Evolutionary conservation across 2,797 vertebrate genomes (phyloP), one percentile per base, ranked within the genome.

Genomic region (Cygnus olor): DNA sequence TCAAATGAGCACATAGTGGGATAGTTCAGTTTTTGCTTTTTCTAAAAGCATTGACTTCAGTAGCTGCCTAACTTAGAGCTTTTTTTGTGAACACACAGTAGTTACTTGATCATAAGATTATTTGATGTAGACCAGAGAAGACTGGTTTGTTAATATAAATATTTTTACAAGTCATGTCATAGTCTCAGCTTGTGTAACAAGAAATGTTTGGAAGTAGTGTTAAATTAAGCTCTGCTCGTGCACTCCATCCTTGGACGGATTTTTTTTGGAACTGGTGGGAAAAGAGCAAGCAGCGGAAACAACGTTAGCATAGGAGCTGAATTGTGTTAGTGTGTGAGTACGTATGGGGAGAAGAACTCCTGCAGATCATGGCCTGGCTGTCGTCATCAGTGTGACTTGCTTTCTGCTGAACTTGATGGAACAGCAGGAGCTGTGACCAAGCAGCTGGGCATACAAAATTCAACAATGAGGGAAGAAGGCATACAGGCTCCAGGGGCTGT

Each of bases 1-100:
- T 11, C 4, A 13, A 1, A 1, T 0, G 1, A 19, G 2, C 2
- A 6, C 1, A 12, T 1, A 18, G 30, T 5, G 8, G 2, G 7
- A 11, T 10, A 1, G 3, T 21, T 58, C 20, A 9, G 3, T 3
- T 66, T 8, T 6, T n/a, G 20, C 2, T 0, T 40, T 45, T 57
- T 27, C 8, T 4, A 32, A 5, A 2, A 20, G 6, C 5, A 2
- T 0, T 1, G 7, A 12, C 5, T 22, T 27, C 4, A 20, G 11
- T 19, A n/a, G 15, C 8, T 25, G 17, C 13, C 38, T 18, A 28
- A 9, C 7, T 57, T 10, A 45, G 4, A 18, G 10, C 13, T 40
- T 42, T 42, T 51, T 16, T 32, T 28, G 6, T 11, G 19, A 45
- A 73, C 32, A 18, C 4, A 28, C 19, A 77, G 6, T 42, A 0